A percentile compares a stretch with the other conserved stretches of the same genome.
Evolutionary conservation across 2,888 invertebrate species (phyloP).

Genomic region (Anaspis maculata): DNA sequence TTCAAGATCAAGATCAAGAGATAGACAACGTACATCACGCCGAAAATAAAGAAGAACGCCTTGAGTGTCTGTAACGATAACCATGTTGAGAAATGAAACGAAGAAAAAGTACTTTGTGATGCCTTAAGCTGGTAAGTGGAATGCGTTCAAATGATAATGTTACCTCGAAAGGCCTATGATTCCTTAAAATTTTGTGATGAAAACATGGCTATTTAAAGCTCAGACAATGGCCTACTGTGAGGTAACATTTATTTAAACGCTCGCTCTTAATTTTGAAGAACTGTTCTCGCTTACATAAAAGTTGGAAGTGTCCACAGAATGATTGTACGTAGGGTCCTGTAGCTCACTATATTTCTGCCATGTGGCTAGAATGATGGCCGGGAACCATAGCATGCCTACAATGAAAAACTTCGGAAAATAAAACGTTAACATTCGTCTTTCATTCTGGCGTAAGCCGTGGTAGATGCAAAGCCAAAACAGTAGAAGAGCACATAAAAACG

Average conservation of each 20-base stretch:
- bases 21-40: constrained; percentile 79
- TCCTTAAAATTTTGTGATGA: too few relatives aligned
- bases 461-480: constrained; percentile 94
- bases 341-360: constrained; percentile 88
- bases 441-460: constrained; percentile 91
- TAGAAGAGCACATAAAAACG: constrained; percentile 78
- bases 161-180: too few relatives aligned
- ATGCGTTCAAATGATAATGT: too few relatives aligned
- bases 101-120: constrained; percentile 3
- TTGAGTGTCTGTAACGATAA: constrained; percentile 71
- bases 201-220: too few relatives aligned
- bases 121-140: background rate
- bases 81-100: too few relatives aligned
- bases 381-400: constrained; percentile 79
- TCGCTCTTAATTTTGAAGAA: too few relatives aligned
- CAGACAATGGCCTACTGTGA: too few relatives aligned
- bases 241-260: too few relatives aligned
- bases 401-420: constrained; percentile 85
- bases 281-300: constrained; percentile 80
- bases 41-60: constrained; percentile 80
- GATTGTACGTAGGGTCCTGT: constrained; percentile 88
- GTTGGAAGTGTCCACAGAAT: constrained; percentile 72
- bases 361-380: constrained; percentile 74
- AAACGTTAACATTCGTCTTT: constrained; percentile 75
- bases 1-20: constrained; percentile 73